Conservation (phyloP, 2,113 vertebrate genomes). For the Neodon shergylaensis region DNA sequence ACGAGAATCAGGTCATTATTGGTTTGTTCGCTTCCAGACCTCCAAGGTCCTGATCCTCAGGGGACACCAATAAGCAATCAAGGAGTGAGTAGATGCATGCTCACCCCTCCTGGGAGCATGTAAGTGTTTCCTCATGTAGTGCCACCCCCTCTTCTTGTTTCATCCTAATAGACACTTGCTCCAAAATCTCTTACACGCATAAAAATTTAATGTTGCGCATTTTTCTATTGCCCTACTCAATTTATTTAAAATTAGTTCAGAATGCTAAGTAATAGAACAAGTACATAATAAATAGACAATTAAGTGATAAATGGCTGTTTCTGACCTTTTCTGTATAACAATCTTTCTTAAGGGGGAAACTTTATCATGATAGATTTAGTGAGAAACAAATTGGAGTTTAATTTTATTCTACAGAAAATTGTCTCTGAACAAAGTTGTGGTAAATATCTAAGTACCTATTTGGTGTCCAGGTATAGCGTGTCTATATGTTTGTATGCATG, state of each 20-base stretch:
- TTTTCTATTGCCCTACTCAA: constrained; percentile 45
- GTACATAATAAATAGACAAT: constrained; percentile 24
- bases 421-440: not conserved
- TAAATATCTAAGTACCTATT: not conserved
- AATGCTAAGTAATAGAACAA: constrained; percentile 20
- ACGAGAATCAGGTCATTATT: no score
- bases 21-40: not conserved
- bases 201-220: constrained; percentile 49
- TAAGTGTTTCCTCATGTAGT: constrained; percentile 21
- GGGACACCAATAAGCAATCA: not conserved
- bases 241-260: constrained; percentile 60
- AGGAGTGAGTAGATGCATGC: not conserved
- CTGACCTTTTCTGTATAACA: not conserved
- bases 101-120: not conserved
- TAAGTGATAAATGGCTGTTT: constrained; percentile 36
- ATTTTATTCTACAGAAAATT: constrained; percentile 48
- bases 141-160: not conserved
- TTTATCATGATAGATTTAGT: not conserved
- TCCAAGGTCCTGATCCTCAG: not conserved
- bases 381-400: not conserved
- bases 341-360: constrained; percentile 9
- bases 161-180: not conserved
- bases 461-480: not conserved
- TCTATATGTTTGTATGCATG: not conserved
- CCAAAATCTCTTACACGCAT: constrained; percentile 42